Evolutionary conservation across 2,888 invertebrate species (phyloP), one percentile per base, ranked within the genome.

Genomic region (Leucophora obtusa): DNA sequence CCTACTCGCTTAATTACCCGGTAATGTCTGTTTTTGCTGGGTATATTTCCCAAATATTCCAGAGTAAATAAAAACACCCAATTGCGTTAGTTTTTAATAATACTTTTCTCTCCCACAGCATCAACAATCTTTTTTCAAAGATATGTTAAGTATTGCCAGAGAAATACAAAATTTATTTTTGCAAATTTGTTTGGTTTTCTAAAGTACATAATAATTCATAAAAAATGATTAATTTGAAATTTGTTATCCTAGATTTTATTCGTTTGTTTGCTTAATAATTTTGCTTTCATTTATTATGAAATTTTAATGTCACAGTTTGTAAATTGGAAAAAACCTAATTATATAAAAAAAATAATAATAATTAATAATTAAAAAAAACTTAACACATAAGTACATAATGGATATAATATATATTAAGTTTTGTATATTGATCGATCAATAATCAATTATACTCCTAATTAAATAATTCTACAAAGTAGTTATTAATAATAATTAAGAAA

Each of bases 131-230:
- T n/a, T 54, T 35, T 38, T 15, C 59, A 60, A 59, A 51, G 51
- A 17, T 28, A 60, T 28, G 6, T 28, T 28, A 59, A 70, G 24
- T 66, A 59, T 35, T 72, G 66, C 11, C 11, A 18, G 43, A 53
- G 74, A 70, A 60, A 70, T 70, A 65, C 53, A 73, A 74, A 74
- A 53, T 63, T 66, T 51, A 43, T 80, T 17, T 38, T 63, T 81
- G 60, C 53, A 77, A 76, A 77, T 77, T 66, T 77, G 77, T 77
- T 77, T 71, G 71, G 66, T 81, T 56, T 77, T 81, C 81, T 77
- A 77, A 73, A 56, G 59, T 73, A 73, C 15, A 73, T 70, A 70
- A 62, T 81, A 73, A 77, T 81, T 73, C 77, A 81, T 77, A 81
- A 73, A 81, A 76, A 81, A 70, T 69, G 63, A 72, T 79, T 74